Evolutionary conservation across 2,888 invertebrate genomes (phyloP), one percentile per base, ranked within the genome.

Genomic region (Oeneis ivallda): DNA sequence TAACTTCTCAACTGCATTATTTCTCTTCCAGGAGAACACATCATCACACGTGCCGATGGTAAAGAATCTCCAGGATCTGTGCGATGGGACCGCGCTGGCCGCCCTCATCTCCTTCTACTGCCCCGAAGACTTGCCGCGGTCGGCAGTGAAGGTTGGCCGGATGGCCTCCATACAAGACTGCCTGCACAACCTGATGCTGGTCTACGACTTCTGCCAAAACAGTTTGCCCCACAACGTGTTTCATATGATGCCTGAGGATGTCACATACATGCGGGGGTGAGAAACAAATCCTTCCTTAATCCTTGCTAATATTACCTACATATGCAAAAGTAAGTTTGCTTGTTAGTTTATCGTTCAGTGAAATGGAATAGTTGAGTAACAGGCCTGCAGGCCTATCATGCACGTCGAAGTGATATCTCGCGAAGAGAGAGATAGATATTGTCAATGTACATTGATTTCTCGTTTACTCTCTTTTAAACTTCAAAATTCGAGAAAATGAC

Each of bases 211-310:
- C 93, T 98, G 98, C 84, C 93, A 94, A 78, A 94, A 94, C 79
- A 94, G 96, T 85, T 93, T 98, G 85, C 97, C 98, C 77, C 95
- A 96, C 83, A 95, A 96, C 79, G 96, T 97, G 83, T 98, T 98
- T 93, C 98, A 98, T 87, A 96, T 98, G 94, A 94, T 96, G 88
- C 96, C 97, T n/a, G 98, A 98, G 86, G 98, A 99, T 86, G 95
- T 98, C 74, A 96, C 98, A 47, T 98, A 98, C 82, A 96, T 98
- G 94, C 94, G 97, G 85, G 97, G 97, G 96, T 96, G 82, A 86
- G 90, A 64, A 11, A 17, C 26, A 26, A n/a, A 15, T 56, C 47
- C 37, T 37, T 37, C 7, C 37, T 37, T 37, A 26, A 26, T 26
- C 26, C 26, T 26, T 26, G 5, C 26, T 26, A 26, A 26, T 26